Base-by-base conservation (phyloP, 2,888 invertebrate species). In the Ichneumoninae sp. region DNA sequence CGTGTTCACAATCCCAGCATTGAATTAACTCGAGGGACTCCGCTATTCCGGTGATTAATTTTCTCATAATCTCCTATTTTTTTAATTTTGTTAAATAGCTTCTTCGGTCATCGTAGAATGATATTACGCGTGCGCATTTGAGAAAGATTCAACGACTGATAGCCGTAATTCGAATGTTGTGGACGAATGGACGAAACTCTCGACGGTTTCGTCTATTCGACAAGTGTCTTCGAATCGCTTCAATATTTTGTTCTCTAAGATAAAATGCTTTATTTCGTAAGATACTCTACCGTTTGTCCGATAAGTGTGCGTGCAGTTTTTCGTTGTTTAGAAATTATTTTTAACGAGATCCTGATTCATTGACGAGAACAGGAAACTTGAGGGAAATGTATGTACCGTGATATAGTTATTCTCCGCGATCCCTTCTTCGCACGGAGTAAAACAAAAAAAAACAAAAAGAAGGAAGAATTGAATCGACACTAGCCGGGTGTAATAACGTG, bases 401-500 rank as follows among this genome's bases (percentile, higher is more conserved):
- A 40, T 40, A 78, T 74, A 81, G 54, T 36, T 47, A 75, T 72
- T 80, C 65, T 30, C 60, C 65, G n/a, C 33, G 47, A 68, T 72
- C 57, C 22, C 62, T 75, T 76, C 40, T 44, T 44, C 50, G 52
- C 44, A 50, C 52, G 50, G 36, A 60, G 16, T 8, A 16, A 50
- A 69, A 71, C 44, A 71, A 62, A n/a, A 69, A 68, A 26, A 60
- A n/a, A n/a, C 22, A 69, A 70, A 47, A 82, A 60, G 78, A 81
- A 78, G 78, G 57, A 60, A 66, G 60, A 47, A 68, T 69, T 62
- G 26, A 80, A 74, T 80, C 72, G 80, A 82, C 85, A 68, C 54
- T 81, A 52, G 82, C 85, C 84, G 30, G 54, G n/a, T 80, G 72
- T 84, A 75, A 70, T 86, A 80, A 57, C 44, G 83, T 80, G 72